Percentiles rank a stretch among this genome's conserved stretches.
Evolutionary conservation across 2,797 vertebrate genomes (phyloP).

Genomic region (Sebastolobus altivelis): DNA sequence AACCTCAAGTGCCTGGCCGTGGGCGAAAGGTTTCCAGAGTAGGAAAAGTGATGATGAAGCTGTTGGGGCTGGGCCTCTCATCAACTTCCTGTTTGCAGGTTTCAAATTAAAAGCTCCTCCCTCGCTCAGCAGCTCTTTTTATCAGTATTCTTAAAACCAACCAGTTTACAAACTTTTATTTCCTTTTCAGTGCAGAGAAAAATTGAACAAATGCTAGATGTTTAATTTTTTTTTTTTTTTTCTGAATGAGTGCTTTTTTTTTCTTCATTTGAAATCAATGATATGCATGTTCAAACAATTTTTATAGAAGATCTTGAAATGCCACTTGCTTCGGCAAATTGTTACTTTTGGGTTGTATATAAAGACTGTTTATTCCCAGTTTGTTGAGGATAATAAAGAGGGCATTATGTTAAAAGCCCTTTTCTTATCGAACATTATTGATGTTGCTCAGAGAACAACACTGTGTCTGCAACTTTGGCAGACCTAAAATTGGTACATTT

Average conservation of each 20-base stretch:
- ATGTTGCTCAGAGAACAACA: conserved; percentile 55
- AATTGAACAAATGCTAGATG: conserved; percentile 67
- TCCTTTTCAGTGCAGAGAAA: conserved; percentile 61
- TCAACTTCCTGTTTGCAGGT: conserved; percentile 66
- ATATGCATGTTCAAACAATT: conserved; percentile 76
- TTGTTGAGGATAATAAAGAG: conserved; percentile 46
- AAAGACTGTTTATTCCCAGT: conserved; percentile 60
- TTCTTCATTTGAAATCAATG: conserved; percentile 67
- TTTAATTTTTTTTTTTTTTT: conserved; percentile 59
- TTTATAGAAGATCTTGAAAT: conserved; percentile 74
- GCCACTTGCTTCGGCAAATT: conserved; percentile 73
- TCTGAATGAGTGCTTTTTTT: conserved; percentile 66
- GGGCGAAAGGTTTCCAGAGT: conserved; percentile 84
- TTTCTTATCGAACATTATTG: conserved; percentile 65
- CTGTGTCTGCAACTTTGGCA: conserved; percentile 66
- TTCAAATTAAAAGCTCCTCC: conserved; percentile 63
- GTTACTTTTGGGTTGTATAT: conserved; percentile 77
- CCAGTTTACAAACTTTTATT: conserved; percentile 70
- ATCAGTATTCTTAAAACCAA: conserved; percentile 79
- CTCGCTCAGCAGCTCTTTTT: conserved; percentile 68
- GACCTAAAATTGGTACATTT: conserved; percentile 81
- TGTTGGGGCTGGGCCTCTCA: conserved; percentile 54
- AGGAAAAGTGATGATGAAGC: conserved; percentile 69
- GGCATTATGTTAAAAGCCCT: conserved; percentile 64
- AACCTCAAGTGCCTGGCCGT: conserved; percentile 86